Evolutionary conservation across 2,888 invertebrate genomes (phyloP).

Genomic region (Pycnomerus fuliginosus): DNA sequence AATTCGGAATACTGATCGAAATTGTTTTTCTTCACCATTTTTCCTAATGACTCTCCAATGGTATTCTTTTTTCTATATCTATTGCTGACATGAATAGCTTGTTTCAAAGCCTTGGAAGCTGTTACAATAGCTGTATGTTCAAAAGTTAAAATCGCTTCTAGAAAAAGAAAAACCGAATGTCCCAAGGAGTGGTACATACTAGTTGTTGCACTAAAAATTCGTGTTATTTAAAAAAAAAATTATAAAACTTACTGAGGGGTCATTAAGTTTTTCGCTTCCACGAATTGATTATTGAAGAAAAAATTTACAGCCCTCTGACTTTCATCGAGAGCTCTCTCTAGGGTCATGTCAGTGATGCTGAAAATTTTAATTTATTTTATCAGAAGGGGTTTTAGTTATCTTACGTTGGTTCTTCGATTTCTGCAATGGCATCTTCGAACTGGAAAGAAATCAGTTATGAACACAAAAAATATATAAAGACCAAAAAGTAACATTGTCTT

Average conservation of each 20-base stretch:
- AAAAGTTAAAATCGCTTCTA: slow-evolving; percentile 92
- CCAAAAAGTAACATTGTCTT: too few relatives aligned
- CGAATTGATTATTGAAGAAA: slow-evolving; percentile 91
- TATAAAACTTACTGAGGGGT: slow-evolving; percentile 67
- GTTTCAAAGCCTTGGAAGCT: slow-evolving; percentile 75
- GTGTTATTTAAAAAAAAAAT: slow-evolving; percentile 2
- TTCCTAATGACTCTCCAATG: slow-evolving; percentile 78
- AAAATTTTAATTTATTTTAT: neutral
- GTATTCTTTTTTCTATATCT: slow-evolving; percentile 67
- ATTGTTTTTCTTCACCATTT: slow-evolving; percentile 74
- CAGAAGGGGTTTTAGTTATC: slow-evolving; percentile 27
- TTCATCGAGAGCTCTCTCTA: slow-evolving; percentile 72
- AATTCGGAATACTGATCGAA: slow-evolving; percentile 74
- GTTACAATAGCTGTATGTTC: slow-evolving; percentile 75
- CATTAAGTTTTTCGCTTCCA: slow-evolving; percentile 76
- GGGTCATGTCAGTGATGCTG: slow-evolving; percentile 55
- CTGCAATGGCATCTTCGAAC: slow-evolving; percentile 59
- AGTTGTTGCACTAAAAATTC: slow-evolving; percentile 63
- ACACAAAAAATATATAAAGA: too few relatives aligned
- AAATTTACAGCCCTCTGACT: slow-evolving; percentile 78
- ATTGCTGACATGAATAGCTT: slow-evolving; percentile 77
- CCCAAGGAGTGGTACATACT: slow-evolving; percentile 94
- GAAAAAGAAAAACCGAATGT: slow-evolving; percentile 81
- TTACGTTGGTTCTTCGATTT: slow-evolving; percentile 50
- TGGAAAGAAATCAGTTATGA: slow-evolving; percentile 36